These are phyloP conservation scores for Corapipo altera DNA, from an alignment of 2,113 vertebrate genomes.

Conservation along the genomic window DNA sequence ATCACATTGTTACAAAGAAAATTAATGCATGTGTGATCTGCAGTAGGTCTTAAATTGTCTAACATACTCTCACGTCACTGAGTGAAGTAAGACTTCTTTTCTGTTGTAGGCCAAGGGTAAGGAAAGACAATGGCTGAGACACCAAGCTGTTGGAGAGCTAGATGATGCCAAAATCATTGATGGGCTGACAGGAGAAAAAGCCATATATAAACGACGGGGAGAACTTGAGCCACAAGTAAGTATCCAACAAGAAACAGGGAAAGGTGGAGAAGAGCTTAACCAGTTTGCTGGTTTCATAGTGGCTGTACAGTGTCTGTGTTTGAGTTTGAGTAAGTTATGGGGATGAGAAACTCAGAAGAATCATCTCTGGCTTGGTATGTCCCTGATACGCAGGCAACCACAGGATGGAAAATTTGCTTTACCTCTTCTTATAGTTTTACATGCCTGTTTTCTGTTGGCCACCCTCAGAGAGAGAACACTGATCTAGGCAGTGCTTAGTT, in stretches of 20 bases:
- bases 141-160: slow-evolving; percentile 91
- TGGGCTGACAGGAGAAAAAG: slow-evolving; percentile 92
- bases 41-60: not conserved
- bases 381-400: not conserved
- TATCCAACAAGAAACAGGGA: not conserved
- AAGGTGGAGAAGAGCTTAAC: not conserved
- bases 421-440: not conserved
- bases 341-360: not conserved
- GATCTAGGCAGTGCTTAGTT: not conserved
- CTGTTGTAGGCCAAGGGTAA: slow-evolving; percentile 91
- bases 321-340: not conserved
- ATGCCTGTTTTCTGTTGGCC: not conserved
- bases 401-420: not conserved
- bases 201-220: slow-evolving; percentile 92
- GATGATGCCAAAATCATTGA: slow-evolving; percentile 98
- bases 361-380: not conserved
- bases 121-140: slow-evolving; percentile 94
- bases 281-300: not conserved
- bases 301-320: not conserved
- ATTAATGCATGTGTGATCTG: not conserved
- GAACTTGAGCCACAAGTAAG: slow-evolving; percentile 92
- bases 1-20: not conserved
- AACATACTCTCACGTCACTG: not conserved
- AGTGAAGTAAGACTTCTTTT: slow-evolving; percentile 13
- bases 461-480: not conserved